Conservation (phyloP, 2,113 vertebrate species). For the Lagopus leucura region DNA sequence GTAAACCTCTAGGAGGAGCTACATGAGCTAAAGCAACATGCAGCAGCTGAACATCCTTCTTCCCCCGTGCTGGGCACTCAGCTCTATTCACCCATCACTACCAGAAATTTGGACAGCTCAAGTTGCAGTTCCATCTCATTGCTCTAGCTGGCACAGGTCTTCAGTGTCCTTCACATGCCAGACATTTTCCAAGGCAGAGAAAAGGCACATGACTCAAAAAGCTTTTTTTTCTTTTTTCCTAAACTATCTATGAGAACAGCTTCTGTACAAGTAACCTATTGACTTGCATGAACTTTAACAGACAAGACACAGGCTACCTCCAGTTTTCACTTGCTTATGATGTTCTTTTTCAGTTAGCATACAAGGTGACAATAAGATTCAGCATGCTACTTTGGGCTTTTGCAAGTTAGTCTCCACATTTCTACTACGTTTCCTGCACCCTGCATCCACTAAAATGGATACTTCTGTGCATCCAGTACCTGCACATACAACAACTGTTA, state of each 20-base stretch:
- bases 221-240: neutral
- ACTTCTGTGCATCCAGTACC: neutral
- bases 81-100: neutral
- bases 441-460: neutral
- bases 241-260: neutral
- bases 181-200: neutral
- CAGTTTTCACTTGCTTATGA: neutral
- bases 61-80: neutral
- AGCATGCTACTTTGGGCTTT: neutral
- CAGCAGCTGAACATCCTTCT: neutral
- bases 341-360: fast-evolving
- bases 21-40: neutral
- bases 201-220: neutral
- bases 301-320: neutral
- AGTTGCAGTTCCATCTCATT: neutral
- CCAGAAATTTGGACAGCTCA: neutral
- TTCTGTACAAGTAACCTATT: neutral
- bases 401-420: neutral
- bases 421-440: neutral
- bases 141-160: neutral
- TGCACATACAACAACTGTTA: neutral
- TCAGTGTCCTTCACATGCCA: neutral
- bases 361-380: neutral
- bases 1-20: neutral
- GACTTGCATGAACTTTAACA: fast-evolving